Evolutionary conservation across 1,140 invertebrate species (phyloP), one percentile per base, ranked within the genome.

Genomic region (Brachionus sp.): DNA sequence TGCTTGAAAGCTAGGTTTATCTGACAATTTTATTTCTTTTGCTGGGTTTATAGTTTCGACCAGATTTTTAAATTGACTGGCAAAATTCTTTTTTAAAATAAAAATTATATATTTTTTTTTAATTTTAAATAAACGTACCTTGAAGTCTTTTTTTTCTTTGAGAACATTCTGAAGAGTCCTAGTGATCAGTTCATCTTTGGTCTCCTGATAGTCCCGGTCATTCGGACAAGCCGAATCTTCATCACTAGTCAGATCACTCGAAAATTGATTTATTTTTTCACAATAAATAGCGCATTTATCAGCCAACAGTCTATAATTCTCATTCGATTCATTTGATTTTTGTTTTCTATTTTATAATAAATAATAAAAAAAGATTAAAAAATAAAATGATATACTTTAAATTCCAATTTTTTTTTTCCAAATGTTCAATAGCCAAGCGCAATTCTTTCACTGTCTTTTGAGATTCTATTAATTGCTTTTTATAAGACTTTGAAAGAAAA

Each of bases 391-490:
- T 39, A 6, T 70, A 70, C 66, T 70, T 70, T 70, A 70, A 10
- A 44, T 42, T 70, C 33, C 35, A 70, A 39, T 70, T 78, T 37
- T 78, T 78, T 78, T 57, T 37, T 80, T 57, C 77, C 35, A 80
- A 57, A 57, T 62, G 50, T 62, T 62, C 50, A 6, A 80, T 35
- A 7, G 77, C 33, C 16, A 66, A 62, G n/a, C 57, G 77, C 9
- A 80, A 23, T 37, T 80, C 77, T 66, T 62, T 57, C 9, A 80
- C 57, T 13, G 77, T 66, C 35, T 80, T 57, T n/a, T 80, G 77
- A 62, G 77, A 57, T 44, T 80, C 77, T 4, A 80, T 66, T 29
- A 80, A n/a, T 25, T 80, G 77, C 19, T 66, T 80, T 35, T 80
- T 80, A 16, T 62, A 62, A 66, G 50, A 75, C 70, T 75, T 29